Base-by-base conservation (phyloP, 2,797 vertebrate species). In the Lepus oiostolus region DNA sequence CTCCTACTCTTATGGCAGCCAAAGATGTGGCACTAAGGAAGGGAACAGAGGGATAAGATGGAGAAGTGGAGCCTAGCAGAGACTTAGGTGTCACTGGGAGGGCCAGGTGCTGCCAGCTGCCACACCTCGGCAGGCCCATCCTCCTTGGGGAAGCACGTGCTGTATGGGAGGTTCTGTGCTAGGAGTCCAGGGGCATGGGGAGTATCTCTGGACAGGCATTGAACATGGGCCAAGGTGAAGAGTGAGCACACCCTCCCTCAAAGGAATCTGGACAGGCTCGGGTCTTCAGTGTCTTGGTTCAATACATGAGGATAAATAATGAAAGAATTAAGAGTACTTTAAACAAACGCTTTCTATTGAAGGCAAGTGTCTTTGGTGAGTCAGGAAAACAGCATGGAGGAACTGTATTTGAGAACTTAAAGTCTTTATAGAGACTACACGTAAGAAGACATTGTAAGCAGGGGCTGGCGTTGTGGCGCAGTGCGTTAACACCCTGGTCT, bases 291-390 rank as follows among this genome's bases (percentile, higher is more conserved):
- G 38, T 86, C 7, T 71, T 58, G 71, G 11, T 58, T 79, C 74
- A 90, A 85, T 58, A 89, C 3, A 28, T 54, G 14, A 74, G 52
- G 85, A 76, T 79, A 84, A 79, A 47, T 68, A 80, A 70, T 76
- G 71, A 77, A 83, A 72, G 4, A 88, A 85, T 47, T 38, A 63
- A 21, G 42, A 72, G 35, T 30, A 72, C 72, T 90, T 86, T 82
- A 67, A 86, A 38, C 2, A 85, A 88, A 50, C 35, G 38, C 30
- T 72, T 16, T 26, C 72, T 79, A 38, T 92, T 77, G 85, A 94
- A 24, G 35, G 68, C 28, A 63, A 24, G n/a, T 76, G 16, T 58
- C 58, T 30, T 70, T 81, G 12, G 14, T 58, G 13, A 88, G 62
- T 84, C 5, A 84, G 74, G 24, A 79, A 93, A 88, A 32, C 26